phyloP scores from a whole-genome alignment of 2,797 vertebrate species.

The Clamator glandarius region DNA sequence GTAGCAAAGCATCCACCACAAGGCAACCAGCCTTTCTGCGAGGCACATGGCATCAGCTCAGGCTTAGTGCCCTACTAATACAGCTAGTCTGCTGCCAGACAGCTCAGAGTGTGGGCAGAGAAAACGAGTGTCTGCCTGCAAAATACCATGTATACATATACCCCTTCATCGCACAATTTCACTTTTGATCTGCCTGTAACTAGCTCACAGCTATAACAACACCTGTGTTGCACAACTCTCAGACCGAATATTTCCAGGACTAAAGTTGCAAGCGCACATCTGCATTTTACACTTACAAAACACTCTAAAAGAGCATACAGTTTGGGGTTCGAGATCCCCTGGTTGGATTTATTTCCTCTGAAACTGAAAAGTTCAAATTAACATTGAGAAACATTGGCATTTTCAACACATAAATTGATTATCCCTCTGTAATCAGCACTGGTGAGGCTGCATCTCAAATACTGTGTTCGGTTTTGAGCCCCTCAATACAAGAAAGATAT shows the following conservation, averaged over 20 bases:
- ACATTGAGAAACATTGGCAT: not conserved
- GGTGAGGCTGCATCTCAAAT: no score
- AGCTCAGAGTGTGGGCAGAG: not conserved
- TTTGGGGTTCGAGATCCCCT: not conserved
- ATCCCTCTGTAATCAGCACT: no score
- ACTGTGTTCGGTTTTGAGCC: no score
- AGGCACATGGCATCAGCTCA: rapidly evolving
- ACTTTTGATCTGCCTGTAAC: not conserved
- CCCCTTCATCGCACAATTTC: not conserved
- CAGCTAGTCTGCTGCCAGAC: not conserved
- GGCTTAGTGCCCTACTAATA: not conserved
- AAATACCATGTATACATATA: not conserved
- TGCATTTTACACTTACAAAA: not conserved
- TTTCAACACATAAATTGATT: not conserved
- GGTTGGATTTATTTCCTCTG: not conserved
- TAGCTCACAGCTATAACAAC: not conserved
- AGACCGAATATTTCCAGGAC: not conserved
- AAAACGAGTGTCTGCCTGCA: not conserved
- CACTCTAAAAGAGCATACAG: not conserved
- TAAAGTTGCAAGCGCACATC: not conserved
- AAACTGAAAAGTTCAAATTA: not conserved
- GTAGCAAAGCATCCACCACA: not conserved
- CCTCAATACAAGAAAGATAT: no score
- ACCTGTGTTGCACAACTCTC: not conserved
- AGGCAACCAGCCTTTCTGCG: not conserved